Evolutionary conservation across 2,888 invertebrate species (phyloP).

Genomic region (Anthophora plumipes): DNA sequence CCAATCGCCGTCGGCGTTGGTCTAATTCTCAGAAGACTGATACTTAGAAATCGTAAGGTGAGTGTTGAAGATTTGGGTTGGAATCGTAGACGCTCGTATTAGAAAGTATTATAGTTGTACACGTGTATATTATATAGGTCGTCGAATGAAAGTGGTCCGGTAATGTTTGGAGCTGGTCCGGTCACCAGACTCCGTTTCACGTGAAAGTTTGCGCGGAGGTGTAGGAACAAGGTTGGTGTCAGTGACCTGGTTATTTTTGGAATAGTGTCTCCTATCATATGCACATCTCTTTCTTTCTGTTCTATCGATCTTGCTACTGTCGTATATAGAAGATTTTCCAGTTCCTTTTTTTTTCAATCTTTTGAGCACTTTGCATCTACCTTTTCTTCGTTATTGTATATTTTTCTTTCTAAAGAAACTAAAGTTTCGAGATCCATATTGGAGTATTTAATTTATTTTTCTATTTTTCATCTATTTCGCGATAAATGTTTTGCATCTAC

Average conservation of each 20-base stretch:
- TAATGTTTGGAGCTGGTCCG: conserved; percentile 34
- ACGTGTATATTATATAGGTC: conserved; percentile 44
- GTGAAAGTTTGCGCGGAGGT: conserved; percentile 55
- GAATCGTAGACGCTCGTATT: conserved; percentile 19
- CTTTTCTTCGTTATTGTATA: no score
- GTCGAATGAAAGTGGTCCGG: conserved; percentile 53
- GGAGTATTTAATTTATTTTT: no score
- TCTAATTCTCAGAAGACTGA: conserved; percentile 84
- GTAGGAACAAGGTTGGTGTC: conserved; percentile 53
- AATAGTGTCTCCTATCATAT: not conserved
- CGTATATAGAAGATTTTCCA: not conserved
- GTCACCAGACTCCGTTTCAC: conserved; percentile 36
- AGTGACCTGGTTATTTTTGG: conserved; percentile 39
- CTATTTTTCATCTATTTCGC: no score
- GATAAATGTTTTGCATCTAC: no score
- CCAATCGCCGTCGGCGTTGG: conserved; percentile 84
- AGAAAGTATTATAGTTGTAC: conserved; percentile 52
- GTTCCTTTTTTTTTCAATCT: not conserved
- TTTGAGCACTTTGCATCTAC: no score
- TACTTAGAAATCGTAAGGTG: conserved; percentile 84
- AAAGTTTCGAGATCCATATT: no score
- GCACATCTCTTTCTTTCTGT: not conserved
- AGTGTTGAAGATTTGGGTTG: conserved; percentile 50
- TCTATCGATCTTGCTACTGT: not conserved
- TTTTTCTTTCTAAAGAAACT: no score